These are phyloP conservation scores for Eubucco bourcierii DNA, from an alignment of 2,113 vertebrate genomes.

Conservation along the genomic window DNA sequence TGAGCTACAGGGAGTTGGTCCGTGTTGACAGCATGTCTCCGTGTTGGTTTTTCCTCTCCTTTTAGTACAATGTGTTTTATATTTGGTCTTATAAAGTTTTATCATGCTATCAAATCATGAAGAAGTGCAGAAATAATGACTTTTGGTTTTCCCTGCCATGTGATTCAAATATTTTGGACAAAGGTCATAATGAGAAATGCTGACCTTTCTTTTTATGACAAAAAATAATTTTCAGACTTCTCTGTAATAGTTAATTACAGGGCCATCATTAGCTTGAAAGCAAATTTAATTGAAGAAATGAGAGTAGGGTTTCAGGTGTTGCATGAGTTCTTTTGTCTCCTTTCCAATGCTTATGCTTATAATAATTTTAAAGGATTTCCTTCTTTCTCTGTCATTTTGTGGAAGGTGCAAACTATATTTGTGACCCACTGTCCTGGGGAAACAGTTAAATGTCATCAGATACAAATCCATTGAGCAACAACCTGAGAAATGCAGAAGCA, in stretches of 20 bases:
- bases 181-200: background rate
- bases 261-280: background rate
- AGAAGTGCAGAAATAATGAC: slow-evolving; percentile 30
- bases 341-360: background rate
- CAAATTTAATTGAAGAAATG: background rate
- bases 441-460: background rate
- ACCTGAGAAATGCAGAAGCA: background rate
- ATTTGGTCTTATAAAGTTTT: slow-evolving; percentile 60
- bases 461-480: background rate
- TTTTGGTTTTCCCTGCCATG: slow-evolving; percentile 23
- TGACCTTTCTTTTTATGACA: slow-evolving; percentile 13
- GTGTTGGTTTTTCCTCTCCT: slow-evolving; percentile 60
- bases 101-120: slow-evolving; percentile 52
- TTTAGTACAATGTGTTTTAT: slow-evolving; percentile 59
- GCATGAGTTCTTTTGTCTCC: background rate
- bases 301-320: background rate
- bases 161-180: slow-evolving; percentile 26
- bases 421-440: background rate
- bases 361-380: background rate
- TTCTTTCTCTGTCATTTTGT: background rate
- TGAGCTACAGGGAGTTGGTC: slow-evolving; percentile 59
- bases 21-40: slow-evolving; percentile 62
- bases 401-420: background rate
- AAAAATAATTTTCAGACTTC: background rate
- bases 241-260: background rate